Evolutionary conservation across 1,140 invertebrate species (phyloP), one percentile per base, ranked within the genome.

Genomic region (Musca domestica): DNA sequence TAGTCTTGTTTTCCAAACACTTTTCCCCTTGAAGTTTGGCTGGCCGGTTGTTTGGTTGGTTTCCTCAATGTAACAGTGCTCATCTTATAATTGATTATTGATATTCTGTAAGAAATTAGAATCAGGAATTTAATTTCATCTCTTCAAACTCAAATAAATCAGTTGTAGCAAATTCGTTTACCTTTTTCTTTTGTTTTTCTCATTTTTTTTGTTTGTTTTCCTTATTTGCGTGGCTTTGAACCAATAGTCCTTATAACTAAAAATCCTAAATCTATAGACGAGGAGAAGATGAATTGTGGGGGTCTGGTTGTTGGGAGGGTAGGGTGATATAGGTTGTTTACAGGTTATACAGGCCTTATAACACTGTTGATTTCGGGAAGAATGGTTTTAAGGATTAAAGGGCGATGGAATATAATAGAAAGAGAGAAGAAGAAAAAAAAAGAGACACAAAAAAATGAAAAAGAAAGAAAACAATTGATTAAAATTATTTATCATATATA

Each of bases 181-280:
- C 48, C 17, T 20, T 20, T 19, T 51, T 20, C 34, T 41, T 51
- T 51, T 51, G 48, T 51, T 51, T 51, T 51, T 51, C 20, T 19
- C 48, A 51, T 20, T 20, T 51, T 20, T 65, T 66, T 47, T 72
- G 23, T 61, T 61, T 61, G n/a, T 22, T 27, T 61, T 61, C 7
- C 7, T 34, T 34, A 61, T 22, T 61, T 17, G 12, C 23, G 48
- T 51, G 48, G 48, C 48, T 51, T 51, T 51, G 20, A 51, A 51
- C 48, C 48, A 51, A 19, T 51, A 19, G 48, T 51, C 48, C 48
- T 51, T 51, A 51, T 22, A 51, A 19, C 48, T 51, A 51, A 51
- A 41, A 41, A 20, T 51, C 48, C 48, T 51, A 19, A 51, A 51
- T 5, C n/a, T 51, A 51, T 51, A 41, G 34, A 41, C 34, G 34